A percentile compares a stretch with the other conserved stretches of the same genome.
phyloP scores from a whole-genome alignment of 2,888 invertebrate genomes.

The Melanophora roralis region DNA sequence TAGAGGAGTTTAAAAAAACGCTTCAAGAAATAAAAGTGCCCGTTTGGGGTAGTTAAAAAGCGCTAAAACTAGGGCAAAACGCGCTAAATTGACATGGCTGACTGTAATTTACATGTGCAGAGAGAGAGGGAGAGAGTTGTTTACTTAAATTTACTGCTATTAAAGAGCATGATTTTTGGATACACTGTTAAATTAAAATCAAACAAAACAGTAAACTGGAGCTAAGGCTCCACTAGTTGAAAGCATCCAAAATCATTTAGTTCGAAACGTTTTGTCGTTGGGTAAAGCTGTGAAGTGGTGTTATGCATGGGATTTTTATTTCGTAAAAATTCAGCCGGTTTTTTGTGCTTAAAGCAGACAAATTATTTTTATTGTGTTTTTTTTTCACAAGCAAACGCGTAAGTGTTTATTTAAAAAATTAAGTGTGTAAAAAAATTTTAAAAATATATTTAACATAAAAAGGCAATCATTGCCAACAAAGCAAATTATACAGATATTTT shows the following conservation, averaged over 20 bases:
- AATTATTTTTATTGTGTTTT: background rate
- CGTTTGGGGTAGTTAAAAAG: too few species aligned
- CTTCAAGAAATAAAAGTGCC: too few species aligned
- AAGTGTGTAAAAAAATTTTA: conserved; percentile 6
- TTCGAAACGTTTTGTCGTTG: conserved; percentile 27
- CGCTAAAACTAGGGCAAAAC: too few species aligned
- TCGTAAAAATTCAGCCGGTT: conserved; percentile 9
- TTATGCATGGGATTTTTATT: conserved; percentile 15
- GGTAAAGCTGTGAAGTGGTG: background rate
- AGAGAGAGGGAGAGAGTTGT: too few species aligned
- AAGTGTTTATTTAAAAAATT: conserved; percentile 16
- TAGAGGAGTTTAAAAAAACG: too few species aligned
- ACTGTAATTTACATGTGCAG: background rate
- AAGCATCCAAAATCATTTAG: conserved; percentile 33
- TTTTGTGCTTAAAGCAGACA: conserved; percentile 2
- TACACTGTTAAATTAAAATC: background rate
- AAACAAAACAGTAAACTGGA: conserved; percentile 24
- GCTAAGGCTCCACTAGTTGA: conserved; percentile 22
- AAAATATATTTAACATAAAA: background rate
- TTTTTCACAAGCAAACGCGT: conserved; percentile 6
- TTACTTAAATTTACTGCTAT: too few species aligned
- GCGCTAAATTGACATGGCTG: too few species aligned
- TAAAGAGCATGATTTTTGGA: too few species aligned
- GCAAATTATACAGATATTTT: background rate
- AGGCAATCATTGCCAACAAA: background rate